Evolutionary conservation across 2,797 vertebrate genomes (phyloP).

Genomic region (Echeneis naucrates): DNA sequence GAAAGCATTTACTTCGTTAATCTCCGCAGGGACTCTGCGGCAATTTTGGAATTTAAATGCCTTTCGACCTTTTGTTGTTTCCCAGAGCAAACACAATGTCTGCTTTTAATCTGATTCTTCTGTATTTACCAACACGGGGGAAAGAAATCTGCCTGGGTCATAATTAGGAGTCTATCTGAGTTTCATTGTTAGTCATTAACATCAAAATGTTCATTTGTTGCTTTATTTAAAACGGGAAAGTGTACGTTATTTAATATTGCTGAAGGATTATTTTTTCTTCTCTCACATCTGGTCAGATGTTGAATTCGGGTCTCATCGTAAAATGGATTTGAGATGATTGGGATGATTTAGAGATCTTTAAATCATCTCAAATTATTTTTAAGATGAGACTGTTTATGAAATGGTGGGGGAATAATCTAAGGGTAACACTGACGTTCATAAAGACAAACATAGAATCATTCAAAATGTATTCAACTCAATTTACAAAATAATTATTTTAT

Average conservation of each 20-base stretch:
- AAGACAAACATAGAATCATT: too few relatives aligned
- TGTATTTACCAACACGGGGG: neutral
- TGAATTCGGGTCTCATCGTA: neutral
- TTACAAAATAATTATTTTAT: too few relatives aligned
- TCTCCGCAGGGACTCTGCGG: constrained; percentile 35
- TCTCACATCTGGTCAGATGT: neutral
- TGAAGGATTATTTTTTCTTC: neutral
- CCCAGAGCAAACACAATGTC: constrained; percentile 4
- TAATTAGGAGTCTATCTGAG: constrained; percentile 24
- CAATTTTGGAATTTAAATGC: constrained; percentile 32
- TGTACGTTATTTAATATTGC: too few relatives aligned
- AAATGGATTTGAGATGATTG: neutral
- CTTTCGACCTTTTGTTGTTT: constrained; percentile 55
- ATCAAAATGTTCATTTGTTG: too few relatives aligned
- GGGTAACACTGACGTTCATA: too few relatives aligned
- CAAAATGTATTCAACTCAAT: too few relatives aligned
- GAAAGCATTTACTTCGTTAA: constrained; percentile 49
- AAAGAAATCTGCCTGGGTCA: neutral
- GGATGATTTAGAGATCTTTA: too few relatives aligned
- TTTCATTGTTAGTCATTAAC: too few relatives aligned
- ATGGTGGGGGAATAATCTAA: too few relatives aligned
- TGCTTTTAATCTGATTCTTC: constrained; percentile 14
- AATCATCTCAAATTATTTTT: too few relatives aligned
- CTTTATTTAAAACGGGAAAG: too few relatives aligned
- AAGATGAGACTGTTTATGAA: too few relatives aligned